A percentile compares a stretch with the other conserved stretches of the same genome.
Conservation (phyloP, 2,797 vertebrate species). For the Aldrovandia affinis region DNA sequence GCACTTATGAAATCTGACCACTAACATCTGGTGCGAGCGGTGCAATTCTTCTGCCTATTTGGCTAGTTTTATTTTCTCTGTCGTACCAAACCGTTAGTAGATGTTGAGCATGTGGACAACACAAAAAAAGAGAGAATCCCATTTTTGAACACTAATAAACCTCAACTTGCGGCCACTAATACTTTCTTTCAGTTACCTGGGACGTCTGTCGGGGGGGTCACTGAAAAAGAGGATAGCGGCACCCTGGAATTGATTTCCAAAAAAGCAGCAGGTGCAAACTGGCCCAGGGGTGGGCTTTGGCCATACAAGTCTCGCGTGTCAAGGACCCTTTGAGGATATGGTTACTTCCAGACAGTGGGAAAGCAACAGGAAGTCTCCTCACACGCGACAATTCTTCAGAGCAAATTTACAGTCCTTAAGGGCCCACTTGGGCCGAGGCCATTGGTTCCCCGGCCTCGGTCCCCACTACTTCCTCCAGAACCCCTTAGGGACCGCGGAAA, state of each 20-base stretch:
- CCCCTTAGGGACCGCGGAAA: slow-evolving; percentile 64
- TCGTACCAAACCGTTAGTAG: neutral
- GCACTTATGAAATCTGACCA: neutral
- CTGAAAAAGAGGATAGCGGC: slow-evolving; percentile 49
- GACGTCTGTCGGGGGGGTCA: neutral
- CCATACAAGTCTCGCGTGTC: slow-evolving; percentile 71
- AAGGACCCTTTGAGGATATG: slow-evolving; percentile 75
- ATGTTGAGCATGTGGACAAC: neutral
- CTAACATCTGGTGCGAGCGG: neutral
- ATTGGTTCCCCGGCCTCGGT: slow-evolving; percentile 44
- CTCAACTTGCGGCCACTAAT: neutral
- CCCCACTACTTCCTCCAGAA: slow-evolving; percentile 70
- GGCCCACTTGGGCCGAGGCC: slow-evolving; percentile 54
- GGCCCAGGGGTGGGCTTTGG: slow-evolving; percentile 24
- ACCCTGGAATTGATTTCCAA: slow-evolving; percentile 60
- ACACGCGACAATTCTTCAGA: slow-evolving; percentile 76
- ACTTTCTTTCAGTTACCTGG: neutral
- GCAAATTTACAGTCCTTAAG: slow-evolving; percentile 68
- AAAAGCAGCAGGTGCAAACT: slow-evolving; percentile 73
- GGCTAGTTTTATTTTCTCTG: neutral
- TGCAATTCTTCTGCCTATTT: neutral
- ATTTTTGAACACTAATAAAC: neutral
- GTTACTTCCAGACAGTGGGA: slow-evolving; percentile 76
- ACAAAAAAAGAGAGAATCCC: neutral
- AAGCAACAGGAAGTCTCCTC: slow-evolving; percentile 79